Evolutionary conservation across 2,113 vertebrate species (phyloP), one percentile per base, ranked within the genome.

Genomic region (Grammomys surdaster): DNA sequence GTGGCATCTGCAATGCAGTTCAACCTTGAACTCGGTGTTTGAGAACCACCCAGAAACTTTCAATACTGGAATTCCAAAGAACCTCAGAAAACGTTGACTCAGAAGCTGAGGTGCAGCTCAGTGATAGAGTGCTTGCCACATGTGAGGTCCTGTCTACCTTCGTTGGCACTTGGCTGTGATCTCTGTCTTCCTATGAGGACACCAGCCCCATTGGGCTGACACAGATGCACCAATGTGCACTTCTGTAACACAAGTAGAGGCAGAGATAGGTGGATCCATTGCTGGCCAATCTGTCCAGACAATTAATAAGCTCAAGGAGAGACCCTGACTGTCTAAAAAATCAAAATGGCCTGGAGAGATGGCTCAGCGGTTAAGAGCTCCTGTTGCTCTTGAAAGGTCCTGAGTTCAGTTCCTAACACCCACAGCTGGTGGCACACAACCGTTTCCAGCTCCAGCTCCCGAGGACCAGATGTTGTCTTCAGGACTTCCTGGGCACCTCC

Each of bases 21-120:
- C 95, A 69, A 81, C 86, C 54, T 73, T n/a, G 1, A 77, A 90
- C 75, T 22, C 4, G 14, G n/a, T 81, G 12, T 97, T 86, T 94
- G 91, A 95, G 16, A 70, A 75, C 36, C 40, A 80, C 36, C 86
- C 65, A 93, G 14, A 81, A 48, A 48, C 11, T 43, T 89, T 95
- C 60, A 81, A 81, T 90, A 63, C 1, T 31, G 16, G 33, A 90
- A 43, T 86, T 89, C 46, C 7, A 56, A 93, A 95, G 67, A 86
- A 33, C n/a, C 2, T n/a, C 54, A 26, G 31, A 76, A 88, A 94
- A 73, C n/a, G 16, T 81, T n/a, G 60, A 54, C 58, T 95, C 67
- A 72, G 82, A 92, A 88, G 76, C 6, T n/a, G 40, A 22, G 33
- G 12, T 93, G 9, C 11, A 46, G 22, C 33, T 40, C 43, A 19